Evolutionary conservation across 1,140 invertebrate genomes (phyloP).

Genomic region (Triops cancriformis): DNA sequence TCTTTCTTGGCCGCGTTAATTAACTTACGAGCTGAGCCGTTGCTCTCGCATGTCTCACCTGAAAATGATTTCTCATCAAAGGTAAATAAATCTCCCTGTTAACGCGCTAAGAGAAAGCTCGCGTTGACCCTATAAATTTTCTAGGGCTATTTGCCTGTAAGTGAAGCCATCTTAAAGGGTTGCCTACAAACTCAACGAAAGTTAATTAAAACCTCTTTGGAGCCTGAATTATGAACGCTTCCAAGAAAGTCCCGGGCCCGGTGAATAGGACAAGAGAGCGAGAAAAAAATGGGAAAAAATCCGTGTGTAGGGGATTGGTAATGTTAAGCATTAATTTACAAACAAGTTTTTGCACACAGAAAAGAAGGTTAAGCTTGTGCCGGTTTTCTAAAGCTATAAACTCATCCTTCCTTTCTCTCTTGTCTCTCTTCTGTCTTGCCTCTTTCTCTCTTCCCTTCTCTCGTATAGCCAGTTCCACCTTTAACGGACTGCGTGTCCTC

Average conservation of each 20-base stretch:
- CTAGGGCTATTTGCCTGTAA: neutral
- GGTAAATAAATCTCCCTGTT: neutral
- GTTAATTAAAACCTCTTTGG: too few species aligned
- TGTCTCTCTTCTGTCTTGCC: neutral
- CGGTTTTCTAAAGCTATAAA: constrained; percentile 11
- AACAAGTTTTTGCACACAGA: constrained; percentile 10
- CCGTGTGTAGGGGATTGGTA: neutral
- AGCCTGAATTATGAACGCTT: too few species aligned
- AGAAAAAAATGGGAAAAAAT: neutral
- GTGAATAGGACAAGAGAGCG: neutral
- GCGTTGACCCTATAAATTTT: neutral
- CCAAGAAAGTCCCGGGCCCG: too few species aligned
- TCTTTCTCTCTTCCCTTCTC: neutral
- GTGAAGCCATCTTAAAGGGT: too few species aligned
- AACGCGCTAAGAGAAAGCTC: neutral
- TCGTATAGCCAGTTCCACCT: neutral
- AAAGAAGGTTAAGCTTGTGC: constrained; percentile 9
- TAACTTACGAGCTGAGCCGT: neutral
- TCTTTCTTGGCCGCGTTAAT: neutral
- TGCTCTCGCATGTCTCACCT: neutral
- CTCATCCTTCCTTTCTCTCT: constrained; percentile 13
- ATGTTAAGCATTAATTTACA: constrained; percentile 5
- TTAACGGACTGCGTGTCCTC: neutral
- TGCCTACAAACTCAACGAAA: too few species aligned
- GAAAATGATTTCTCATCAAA: neutral